Evolutionary conservation across 2,797 vertebrate species (phyloP), one percentile per base, ranked within the genome.

Genomic region (Percopsis omiscomaycus): DNA sequence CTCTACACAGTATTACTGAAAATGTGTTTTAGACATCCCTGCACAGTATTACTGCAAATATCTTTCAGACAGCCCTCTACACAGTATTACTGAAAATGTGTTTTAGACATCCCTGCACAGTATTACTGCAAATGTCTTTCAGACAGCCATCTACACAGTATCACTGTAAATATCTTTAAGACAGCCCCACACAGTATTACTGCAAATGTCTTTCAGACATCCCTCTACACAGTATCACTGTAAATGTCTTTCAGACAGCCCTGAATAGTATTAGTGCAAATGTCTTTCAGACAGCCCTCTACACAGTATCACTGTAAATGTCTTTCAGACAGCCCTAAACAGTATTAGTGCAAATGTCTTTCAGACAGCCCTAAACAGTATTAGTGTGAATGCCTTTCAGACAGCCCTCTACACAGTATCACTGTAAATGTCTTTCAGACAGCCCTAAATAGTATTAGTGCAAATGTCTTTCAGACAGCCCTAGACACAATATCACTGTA

Each of bases 1-100:
- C 78, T 78, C 80, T 74, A 15, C 73, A 57, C 68, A 8, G 32
- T 42, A 3, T 42, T 42, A 42, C 2, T 42, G 37, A 6, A 42
- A 5, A 84, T 72, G 85, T 29, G 9, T 30, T 88, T 48, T 88
- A 86, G 86, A 72, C 71, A 71, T 76, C 72, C 58, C 57, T 75
- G 81, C 64, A 75, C 69, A 54, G 69, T 69, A 80, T 71, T 78
- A 76, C 11, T 47, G 72, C 64, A 77, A 65, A 74, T 66, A 59
- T 56, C 47, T 59, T 76, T 30, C 29, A 15, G 71, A 55, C 50
- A 64, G 49, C 61, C 55, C 14, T 46, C 51, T 78, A 77, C 64
- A 16, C 59, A 45, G 52, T 45, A 68, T 63, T 77, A 5, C 32
- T 37, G 32, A 5, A 37, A 5, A 84, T 72, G 85, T 29, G 9